These are phyloP conservation scores for Phenacoccus solenopsis DNA, from an alignment of 1,140 invertebrate species.

Conservation along the genomic window DNA sequence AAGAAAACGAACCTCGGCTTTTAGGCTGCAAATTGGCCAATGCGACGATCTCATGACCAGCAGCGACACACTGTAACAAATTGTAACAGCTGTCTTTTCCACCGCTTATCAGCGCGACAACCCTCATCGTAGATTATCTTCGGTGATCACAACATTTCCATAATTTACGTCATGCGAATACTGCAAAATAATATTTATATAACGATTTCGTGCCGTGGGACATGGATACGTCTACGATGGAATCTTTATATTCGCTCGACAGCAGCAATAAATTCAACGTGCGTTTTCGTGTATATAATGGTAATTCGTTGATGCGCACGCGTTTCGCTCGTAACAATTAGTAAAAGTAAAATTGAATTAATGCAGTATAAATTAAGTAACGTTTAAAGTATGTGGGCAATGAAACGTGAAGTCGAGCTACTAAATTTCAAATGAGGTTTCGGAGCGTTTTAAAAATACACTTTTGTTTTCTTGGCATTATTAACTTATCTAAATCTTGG, in stretches of 20 bases:
- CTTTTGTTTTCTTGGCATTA: neutral
- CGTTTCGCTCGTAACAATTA: neutral
- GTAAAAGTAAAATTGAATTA: neutral
- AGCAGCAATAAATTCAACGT: too few relatives aligned
- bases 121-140: conserved; percentile 49
- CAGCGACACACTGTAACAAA: conserved; percentile 83
- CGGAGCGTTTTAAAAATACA: conserved; percentile 1
- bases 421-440: neutral
- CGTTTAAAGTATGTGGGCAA: neutral
- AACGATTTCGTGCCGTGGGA: too few relatives aligned
- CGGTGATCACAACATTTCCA: conserved; percentile 5
- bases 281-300: too few relatives aligned
- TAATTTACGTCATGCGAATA: neutral
- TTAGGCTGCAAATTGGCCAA: conserved; percentile 88
- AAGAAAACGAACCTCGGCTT: conserved; percentile 50
- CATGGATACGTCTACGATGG: too few relatives aligned
- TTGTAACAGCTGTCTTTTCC: conserved; percentile 99
- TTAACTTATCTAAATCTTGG: neutral
- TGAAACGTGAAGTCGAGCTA: neutral
- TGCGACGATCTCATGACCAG: conserved; percentile 91
- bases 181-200: too few relatives aligned
- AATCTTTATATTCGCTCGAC: too few relatives aligned
- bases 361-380: neutral
- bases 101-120: conserved; percentile 84
- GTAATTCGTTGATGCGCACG: too few relatives aligned